These are phyloP conservation scores for Campoplex capitator DNA, from an alignment of 2,888 invertebrate species.

Conservation along the genomic window DNA sequence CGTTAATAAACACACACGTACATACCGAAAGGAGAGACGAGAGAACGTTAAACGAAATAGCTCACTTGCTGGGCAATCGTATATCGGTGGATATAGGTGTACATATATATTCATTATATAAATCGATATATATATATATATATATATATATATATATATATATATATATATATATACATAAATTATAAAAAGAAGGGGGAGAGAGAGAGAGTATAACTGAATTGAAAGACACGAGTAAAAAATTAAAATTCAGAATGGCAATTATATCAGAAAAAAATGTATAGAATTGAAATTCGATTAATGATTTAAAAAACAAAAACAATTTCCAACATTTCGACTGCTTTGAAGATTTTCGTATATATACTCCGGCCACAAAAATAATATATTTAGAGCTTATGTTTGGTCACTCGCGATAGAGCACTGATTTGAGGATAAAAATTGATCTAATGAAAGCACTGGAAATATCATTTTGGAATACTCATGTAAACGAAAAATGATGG, in stretches of 20 bases:
- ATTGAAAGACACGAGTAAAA: constrained; percentile 7
- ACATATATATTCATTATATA: constrained; percentile 16
- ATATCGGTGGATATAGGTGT: constrained; percentile 13
- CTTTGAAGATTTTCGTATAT: neutral
- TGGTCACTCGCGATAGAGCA: neutral
- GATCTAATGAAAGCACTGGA: neutral
- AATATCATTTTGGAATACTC: neutral
- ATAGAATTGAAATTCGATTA: neutral
- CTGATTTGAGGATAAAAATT: neutral
- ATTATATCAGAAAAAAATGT: neutral
- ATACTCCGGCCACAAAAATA: neutral
- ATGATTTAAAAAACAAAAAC: neutral
- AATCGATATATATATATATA: constrained; percentile 12
- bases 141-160: constrained; percentile 22
- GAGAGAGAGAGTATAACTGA: constrained; percentile 3
- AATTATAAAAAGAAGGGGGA: no score
- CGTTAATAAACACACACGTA: constrained; percentile 41
- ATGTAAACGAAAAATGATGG: neutral
- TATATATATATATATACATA: constrained; percentile 12
- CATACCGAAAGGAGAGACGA: neutral
- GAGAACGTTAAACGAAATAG: constrained; percentile 25
- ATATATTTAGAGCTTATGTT: neutral
- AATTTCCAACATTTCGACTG: neutral
- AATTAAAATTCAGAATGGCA: neutral
- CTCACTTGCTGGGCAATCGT: constrained; percentile 17